Base-by-base conservation (phyloP, 2,888 invertebrate genomes). In the Aplocera efformata region DNA sequence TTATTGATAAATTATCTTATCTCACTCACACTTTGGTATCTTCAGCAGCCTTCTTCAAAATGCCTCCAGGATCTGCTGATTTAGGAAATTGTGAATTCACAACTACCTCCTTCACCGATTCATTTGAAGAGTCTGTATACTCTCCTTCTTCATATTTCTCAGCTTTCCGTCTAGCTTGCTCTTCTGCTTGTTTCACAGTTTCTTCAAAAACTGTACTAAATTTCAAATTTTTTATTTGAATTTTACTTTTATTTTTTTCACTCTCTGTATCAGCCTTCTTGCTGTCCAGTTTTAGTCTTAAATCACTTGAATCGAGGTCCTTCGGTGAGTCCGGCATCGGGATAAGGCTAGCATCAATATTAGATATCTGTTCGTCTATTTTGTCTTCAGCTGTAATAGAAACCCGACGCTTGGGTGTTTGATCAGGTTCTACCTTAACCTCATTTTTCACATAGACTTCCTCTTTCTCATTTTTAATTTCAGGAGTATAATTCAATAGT, bases 171-270 rank as follows among this genome's bases (percentile, higher is more conserved):
- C 90, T 89, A 10, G 91, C 90, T 58, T 91, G 90, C 52, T 90
- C 90, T 60, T 92, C 91, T 25, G 91, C 90, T 66, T 91, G 89
- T 59, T 91, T 91, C 0, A 92, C 90, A 5, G 91, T 90, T 50
- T 91, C 91, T 58, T 91, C 92, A 74, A 91, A 92, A 10, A 93
- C 90, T 10, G 90, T 77, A 67, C 92, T 92, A 45, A 91, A 91
- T 60, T 93, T 93, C 7, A 93, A 75, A 67, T 92, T 91, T 67
- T 92, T 92, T 47, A 93, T 93, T 57, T 90, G 84, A 56, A 93
- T 93, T 79, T 91, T 93, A 29, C 82, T 72, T 57, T 89, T 88
- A 4, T 70, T 55, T 53, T 81, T 88, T 34, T 88, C 88, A 63
- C 48, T 65, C 10, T 88, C 88, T 1, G 56, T 13, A 29, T 48